phyloP scores from a whole-genome alignment of 2,888 invertebrate species.

The Gerris lacustris region DNA sequence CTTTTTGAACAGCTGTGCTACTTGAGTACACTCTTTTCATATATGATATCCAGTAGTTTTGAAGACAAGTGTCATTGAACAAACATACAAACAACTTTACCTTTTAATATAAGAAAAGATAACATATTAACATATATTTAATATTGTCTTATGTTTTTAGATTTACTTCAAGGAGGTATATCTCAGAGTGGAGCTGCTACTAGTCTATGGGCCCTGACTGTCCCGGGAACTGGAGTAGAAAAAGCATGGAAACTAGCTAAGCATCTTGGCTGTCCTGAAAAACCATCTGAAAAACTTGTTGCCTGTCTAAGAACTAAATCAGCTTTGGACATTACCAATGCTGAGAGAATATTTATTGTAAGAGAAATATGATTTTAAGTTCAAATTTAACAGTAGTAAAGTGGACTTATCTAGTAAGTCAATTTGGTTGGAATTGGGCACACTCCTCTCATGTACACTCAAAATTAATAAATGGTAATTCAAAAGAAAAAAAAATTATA shows the following conservation, averaged over 20 bases:
- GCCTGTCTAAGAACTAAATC: constrained; percentile 15
- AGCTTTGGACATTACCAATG: constrained; percentile 12
- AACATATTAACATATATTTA: too few relatives aligned
- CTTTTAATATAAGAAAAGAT: too few relatives aligned
- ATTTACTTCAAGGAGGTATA: constrained; percentile 18
- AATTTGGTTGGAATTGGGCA: too few relatives aligned
- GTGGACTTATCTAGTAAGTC: too few relatives aligned
- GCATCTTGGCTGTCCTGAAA: constrained; percentile 15
- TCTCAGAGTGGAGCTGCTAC: constrained; percentile 17
- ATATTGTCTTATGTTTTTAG: neutral
- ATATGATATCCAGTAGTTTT: too few relatives aligned
- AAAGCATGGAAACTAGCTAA: constrained; percentile 9
- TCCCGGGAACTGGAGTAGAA: constrained; percentile 8
- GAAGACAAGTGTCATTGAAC: too few relatives aligned
- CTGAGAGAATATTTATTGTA: constrained; percentile 17
- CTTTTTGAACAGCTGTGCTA: too few relatives aligned
- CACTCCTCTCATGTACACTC: too few relatives aligned
- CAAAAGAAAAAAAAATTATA: too few relatives aligned
- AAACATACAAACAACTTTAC: too few relatives aligned
- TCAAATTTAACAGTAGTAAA: neutral
- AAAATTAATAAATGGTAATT: too few relatives aligned
- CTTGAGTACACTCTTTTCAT: too few relatives aligned
- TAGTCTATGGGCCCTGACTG: constrained; percentile 13
- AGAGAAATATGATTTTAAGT: neutral
- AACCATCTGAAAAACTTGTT: constrained; percentile 2